Conservation (phyloP, 2,113 vertebrate species). For the Ia io region DNA sequence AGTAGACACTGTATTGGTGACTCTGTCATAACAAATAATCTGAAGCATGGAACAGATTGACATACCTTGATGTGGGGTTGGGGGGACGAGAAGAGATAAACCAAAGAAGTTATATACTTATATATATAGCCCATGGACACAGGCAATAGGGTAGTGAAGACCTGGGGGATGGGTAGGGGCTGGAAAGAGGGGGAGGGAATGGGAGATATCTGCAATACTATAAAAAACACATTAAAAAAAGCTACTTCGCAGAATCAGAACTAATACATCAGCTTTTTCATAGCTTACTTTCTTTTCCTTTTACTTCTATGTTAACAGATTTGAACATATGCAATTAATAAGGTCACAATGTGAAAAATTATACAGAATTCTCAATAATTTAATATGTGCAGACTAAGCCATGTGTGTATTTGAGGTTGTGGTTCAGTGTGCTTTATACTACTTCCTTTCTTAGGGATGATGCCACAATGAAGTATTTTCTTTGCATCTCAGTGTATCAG, state of each 20-base stretch:
- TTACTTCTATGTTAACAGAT: slow-evolving; percentile 7
- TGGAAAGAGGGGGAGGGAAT: too few species aligned
- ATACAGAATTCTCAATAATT: slow-evolving; percentile 36
- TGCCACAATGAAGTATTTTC: neutral
- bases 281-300: neutral
- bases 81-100: too few species aligned
- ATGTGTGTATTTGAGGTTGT: neutral
- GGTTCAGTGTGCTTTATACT: neutral
- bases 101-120: too few species aligned
- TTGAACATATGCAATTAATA: slow-evolving; percentile 44
- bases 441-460: neutral
- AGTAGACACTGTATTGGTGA: slow-evolving; percentile 61
- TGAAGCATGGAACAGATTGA: neutral
- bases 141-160: too few species aligned
- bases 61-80: too few species aligned
- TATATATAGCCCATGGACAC: too few species aligned
- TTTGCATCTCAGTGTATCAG: neutral
- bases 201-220: too few species aligned
- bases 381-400: neutral
- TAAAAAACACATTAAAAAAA: slow-evolving; percentile 10
- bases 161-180: too few species aligned
- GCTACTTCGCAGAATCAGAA: slow-evolving; percentile 61
- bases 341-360: slow-evolving; percentile 61
- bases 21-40: slow-evolving; percentile 68
- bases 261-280: slow-evolving; percentile 47